Base-by-base conservation (phyloP, 2,888 invertebrate species). In the Platyscelio sp. region DNA sequence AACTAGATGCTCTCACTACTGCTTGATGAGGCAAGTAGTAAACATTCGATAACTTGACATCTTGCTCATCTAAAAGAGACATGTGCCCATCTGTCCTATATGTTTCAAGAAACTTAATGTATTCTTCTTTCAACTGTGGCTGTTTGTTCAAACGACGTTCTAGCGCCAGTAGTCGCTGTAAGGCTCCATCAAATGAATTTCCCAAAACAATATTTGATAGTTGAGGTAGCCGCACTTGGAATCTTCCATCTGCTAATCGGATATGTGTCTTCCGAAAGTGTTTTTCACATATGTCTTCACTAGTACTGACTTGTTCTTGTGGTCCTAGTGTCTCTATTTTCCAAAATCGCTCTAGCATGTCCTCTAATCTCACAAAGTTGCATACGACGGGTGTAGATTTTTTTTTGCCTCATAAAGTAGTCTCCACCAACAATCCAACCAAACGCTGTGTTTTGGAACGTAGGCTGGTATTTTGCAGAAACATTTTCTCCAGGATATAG, bases 1-100 rank as follows among this genome's bases (percentile, higher is more conserved):
- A n/a, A n/a, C n/a, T 33, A 33, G 33, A 33, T 33, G 33, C 33
- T 33, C 33, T 33, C 61, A 51, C 4, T 51, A 40, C 40, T 40
- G 40, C 40, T 26, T 91, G 91, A 83, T 92, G 90, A 27, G 90
- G 90, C 26, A 54, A 26, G 5, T 54, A 54, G 11, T 26, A 54
- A 1, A 54, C 5, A 18, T 49, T 7, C 5, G 49, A 22, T 1
- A 22, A 7, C 22, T 22, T 1, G 22, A 5, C 1, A 33, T 33
- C 9, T 33, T 33, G 33, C 22, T 49, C 7, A 22, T 22, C 26
- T 15, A 54, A 6, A 1, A 54, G 26, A 2, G 54, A 26, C 26
- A 54, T 18, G 11, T 54, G 54, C 11, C 11, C 15, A 2, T 9
- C 7, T 26, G 26, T 4, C 11, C 15, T 26, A 15, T 51, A 22